Evolutionary conservation across 2,888 invertebrate species (phyloP).

Genomic region (Andrena minutula): DNA sequence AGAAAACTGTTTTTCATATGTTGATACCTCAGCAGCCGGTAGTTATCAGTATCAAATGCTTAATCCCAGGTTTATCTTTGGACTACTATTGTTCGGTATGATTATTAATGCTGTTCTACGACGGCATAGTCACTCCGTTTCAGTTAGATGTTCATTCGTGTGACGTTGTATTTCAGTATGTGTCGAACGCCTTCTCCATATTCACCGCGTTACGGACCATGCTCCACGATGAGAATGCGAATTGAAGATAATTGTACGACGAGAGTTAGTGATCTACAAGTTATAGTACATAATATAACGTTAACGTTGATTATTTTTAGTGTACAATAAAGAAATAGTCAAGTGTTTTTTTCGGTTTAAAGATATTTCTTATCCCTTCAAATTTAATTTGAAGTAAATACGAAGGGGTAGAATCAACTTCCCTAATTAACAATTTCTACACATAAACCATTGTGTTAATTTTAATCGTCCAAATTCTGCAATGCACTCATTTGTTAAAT

Average conservation of each 20-base stretch:
- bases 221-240: background rate
- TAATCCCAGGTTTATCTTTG: constrained; percentile 63
- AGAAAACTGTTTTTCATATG: constrained; percentile 26
- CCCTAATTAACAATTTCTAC: no score
- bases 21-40: constrained; percentile 61
- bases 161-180: constrained; percentile 52
- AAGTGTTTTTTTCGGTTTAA: no score
- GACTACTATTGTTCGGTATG: constrained; percentile 61
- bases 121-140: background rate
- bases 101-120: background rate
- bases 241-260: background rate
- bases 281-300: no score
- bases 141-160: background rate
- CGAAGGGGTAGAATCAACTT: no score
- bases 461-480: no score
- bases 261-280: no score
- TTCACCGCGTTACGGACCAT: constrained; percentile 63
- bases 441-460: no score
- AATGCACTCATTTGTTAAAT: no score
- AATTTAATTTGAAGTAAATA: no score
- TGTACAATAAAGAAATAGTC: no score
- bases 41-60: constrained; percentile 44
- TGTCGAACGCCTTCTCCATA: constrained; percentile 65
- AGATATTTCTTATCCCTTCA: no score
- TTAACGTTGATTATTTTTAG: no score